phyloP scores from a whole-genome alignment of 2,797 vertebrate species.

The Staurois parvus region DNA sequence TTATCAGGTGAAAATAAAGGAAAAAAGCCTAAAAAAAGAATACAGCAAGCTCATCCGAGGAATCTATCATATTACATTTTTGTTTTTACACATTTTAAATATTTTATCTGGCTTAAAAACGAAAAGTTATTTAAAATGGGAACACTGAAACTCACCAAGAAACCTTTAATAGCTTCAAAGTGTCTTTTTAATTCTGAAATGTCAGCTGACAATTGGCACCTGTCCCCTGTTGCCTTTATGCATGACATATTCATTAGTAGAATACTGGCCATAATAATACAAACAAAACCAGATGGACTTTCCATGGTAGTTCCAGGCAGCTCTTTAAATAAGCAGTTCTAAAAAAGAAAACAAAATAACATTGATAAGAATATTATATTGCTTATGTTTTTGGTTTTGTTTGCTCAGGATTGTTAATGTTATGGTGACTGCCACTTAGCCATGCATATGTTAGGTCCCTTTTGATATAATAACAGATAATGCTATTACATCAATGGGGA shows the following conservation, averaged over 20 bases:
- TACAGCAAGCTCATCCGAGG: neutral
- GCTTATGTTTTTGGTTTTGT: neutral
- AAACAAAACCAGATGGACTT: neutral
- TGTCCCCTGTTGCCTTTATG: constrained; percentile 50
- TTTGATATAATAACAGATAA: no score
- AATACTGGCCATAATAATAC: constrained; percentile 57
- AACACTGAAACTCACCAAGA: constrained; percentile 64
- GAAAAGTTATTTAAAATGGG: no score
- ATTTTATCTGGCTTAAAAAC: neutral
- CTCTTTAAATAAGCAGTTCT: neutral
- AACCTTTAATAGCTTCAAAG: constrained; percentile 57
- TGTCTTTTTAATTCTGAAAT: constrained; percentile 64
- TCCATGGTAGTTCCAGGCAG: neutral
- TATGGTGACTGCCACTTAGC: no score
- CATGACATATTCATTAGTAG: constrained; percentile 49
- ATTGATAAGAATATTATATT: neutral
- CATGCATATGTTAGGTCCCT: no score
- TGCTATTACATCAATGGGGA: no score
- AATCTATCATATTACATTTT: neutral
- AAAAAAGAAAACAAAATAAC: neutral
- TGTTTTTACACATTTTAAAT: neutral
- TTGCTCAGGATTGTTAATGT: neutral
- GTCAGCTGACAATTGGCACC: constrained; percentile 62
- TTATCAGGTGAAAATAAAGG: no score
- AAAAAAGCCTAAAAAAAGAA: no score